Percentiles rank a stretch among this genome's conserved stretches.
Conservation (phyloP, 2,113 vertebrate species). For the Sceloporus tristichus region DNA sequence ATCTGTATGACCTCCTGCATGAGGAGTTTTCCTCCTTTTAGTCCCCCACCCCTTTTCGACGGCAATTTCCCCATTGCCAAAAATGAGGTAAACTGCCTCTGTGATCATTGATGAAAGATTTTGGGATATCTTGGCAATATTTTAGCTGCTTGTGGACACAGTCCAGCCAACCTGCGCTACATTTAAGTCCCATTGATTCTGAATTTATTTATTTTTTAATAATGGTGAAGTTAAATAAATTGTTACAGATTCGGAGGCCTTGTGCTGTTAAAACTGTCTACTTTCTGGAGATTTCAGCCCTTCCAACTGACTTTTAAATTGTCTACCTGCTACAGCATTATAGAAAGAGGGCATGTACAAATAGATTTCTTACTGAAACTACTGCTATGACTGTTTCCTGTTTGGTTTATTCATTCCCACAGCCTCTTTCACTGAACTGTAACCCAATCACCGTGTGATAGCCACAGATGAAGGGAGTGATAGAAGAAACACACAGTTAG, state of each 20-base stretch:
- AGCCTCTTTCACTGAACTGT: conserved; percentile 72
- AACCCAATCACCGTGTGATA: conserved; percentile 80
- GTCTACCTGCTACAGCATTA: neutral
- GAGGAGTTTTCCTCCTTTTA: too few species aligned
- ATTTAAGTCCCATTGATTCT: neutral
- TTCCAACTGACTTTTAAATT: conserved; percentile 8
- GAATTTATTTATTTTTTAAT: neutral
- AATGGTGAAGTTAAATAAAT: neutral
- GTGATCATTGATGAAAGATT: neutral
- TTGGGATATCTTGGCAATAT: neutral
- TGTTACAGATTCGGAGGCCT: neutral
- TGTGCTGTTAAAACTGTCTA: neutral
- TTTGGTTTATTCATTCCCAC: conserved; percentile 73
- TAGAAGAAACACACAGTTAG: conserved; percentile 37
- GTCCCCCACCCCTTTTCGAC: too few species aligned
- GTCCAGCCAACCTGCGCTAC: neutral
- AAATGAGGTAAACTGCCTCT: neutral
- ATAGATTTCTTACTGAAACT: conserved; percentile 45
- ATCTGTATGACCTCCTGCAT: too few species aligned
- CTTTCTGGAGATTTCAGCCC: neutral
- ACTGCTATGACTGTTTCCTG: conserved; percentile 67
- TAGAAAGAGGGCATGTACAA: neutral
- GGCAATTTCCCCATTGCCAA: neutral
- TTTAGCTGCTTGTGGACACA: neutral
- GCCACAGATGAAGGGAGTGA: conserved; percentile 66